Conservation (phyloP, 2,888 invertebrate genomes). For the Lucinisca nassula region DNA sequence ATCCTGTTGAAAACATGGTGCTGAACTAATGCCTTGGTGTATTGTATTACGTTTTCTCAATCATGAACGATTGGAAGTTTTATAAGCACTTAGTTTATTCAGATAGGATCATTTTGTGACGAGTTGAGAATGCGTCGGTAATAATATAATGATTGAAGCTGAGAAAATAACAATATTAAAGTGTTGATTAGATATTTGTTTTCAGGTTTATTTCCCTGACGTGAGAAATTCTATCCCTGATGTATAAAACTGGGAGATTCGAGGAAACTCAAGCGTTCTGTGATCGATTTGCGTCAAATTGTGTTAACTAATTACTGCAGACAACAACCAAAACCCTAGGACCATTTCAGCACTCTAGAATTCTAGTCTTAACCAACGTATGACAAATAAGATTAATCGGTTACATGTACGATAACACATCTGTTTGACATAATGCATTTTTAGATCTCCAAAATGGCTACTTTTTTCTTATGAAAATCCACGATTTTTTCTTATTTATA, state of each 20-base stretch:
- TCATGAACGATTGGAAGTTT: neutral
- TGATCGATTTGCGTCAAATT: neutral
- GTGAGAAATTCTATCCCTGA: neutral
- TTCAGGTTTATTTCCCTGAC: conserved; percentile 52
- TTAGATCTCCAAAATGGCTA: no score
- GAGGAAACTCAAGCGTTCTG: neutral
- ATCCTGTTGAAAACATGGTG: no score
- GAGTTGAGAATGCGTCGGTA: conserved; percentile 8
- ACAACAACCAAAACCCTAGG: neutral
- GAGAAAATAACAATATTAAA: neutral
- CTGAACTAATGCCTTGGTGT: no score
- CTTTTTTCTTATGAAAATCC: no score
- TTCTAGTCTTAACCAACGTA: no score
- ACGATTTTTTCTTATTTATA: no score
- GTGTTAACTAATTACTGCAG: neutral
- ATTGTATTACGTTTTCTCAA: no score
- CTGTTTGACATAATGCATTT: no score
- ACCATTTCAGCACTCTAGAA: neutral
- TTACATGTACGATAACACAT: no score
- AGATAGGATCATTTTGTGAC: conserved; percentile 9
- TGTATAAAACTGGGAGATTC: neutral
- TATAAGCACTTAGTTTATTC: neutral
- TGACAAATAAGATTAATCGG: no score
- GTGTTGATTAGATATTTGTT: conserved; percentile 34
- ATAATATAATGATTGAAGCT: neutral